Base-by-base conservation (phyloP, 2,797 vertebrate genomes). In the Melanotaenia pygmaea region DNA sequence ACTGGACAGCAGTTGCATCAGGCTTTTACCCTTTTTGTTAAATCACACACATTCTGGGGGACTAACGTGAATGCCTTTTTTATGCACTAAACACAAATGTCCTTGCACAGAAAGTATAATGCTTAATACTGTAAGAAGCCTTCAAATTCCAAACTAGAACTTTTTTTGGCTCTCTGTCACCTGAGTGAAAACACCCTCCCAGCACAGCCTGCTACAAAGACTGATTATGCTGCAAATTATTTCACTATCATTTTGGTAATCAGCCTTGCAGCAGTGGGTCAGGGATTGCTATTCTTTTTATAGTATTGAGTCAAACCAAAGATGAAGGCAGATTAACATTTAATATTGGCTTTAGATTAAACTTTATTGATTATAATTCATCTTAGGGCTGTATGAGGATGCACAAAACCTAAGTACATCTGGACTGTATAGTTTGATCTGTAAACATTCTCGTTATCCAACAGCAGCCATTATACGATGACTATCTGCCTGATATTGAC, bases 251-350 rank as follows among this genome's bases (percentile, higher is more conserved):
- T 47, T 47, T 47, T 20, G 56, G 32, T 37, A 54, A 62, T 74
- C 11, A 56, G 18, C 12, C 0, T 1, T 40, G 13, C 72, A 50
- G 58, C 35, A 10, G 32, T 30, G 47, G 28, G 47, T 43, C 70
- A 9, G 5, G 63, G 26, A 45, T 22, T 22, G 11, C 35, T 18
- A 32, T 43, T 40, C 24, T 22, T 47, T 28, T 61, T 0, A 16
- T 51, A 60, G 18, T 61, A 45, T 22, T 47, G 32, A 56, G 66
- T 45, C 24, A 53, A 28, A 62, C 22, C 43, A 60, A 69, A 5
- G 62, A 40, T 7, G 26, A 11, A 53, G 70, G 56, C 18, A 35
- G 16, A 28, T 69, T 45, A n/a, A n/a, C 11, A 13, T 16, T 60
- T 20, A 13, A 34, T 69, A 24, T 58, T 38, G 24, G 45, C 22